Percentiles rank a stretch among this genome's conserved stretches.
phyloP scores from a whole-genome alignment of 2,113 vertebrate species.

The Petaurus breviceps region DNA sequence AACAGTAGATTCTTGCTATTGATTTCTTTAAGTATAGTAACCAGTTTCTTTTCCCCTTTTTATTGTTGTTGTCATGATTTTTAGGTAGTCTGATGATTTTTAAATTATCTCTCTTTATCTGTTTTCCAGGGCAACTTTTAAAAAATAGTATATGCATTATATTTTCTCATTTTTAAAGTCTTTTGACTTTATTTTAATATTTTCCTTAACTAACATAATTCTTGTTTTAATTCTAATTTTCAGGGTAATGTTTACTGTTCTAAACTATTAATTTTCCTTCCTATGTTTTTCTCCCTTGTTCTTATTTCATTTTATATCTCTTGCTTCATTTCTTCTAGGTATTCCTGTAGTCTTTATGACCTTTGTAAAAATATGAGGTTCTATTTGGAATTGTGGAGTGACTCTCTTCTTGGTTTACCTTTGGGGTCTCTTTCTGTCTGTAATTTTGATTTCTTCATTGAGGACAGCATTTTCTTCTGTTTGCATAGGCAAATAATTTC shows the following conservation, averaged over 20 bases:
- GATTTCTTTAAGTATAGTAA: background rate
- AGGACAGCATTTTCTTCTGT: background rate
- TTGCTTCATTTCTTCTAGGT: background rate
- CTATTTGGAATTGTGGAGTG: background rate
- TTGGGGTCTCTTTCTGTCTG: background rate
- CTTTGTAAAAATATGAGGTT: background rate
- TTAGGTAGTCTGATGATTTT: background rate
- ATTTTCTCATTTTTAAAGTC: background rate
- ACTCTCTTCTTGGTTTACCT: background rate
- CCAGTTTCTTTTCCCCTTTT: background rate
- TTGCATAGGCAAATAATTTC: background rate
- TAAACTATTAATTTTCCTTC: background rate
- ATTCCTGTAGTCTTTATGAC: background rate
- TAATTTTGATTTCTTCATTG: background rate
- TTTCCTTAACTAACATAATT: background rate
- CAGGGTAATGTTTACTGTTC: background rate
- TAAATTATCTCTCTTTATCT: background rate
- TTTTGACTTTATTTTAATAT: background rate
- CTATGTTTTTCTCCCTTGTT: background rate
- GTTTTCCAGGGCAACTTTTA: background rate
- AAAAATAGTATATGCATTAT: background rate
- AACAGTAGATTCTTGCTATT: background rate
- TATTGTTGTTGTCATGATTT: background rate
- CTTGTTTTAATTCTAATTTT: background rate
- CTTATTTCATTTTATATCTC: background rate